These are phyloP conservation scores for Eidolon dupreanum DNA, from an alignment of 2,797 vertebrate species.

Conservation along the genomic window DNA sequence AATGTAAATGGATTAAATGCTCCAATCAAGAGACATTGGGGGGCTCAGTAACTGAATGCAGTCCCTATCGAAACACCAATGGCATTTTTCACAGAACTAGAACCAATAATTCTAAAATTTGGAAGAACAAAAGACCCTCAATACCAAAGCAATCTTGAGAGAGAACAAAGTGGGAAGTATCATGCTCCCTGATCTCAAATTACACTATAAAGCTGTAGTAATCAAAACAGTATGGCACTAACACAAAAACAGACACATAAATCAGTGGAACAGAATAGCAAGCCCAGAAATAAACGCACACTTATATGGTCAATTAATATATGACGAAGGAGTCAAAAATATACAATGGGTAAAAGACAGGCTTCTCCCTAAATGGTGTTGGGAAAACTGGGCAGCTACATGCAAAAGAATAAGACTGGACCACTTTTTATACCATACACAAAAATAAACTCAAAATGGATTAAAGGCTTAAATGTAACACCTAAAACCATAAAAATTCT, in stretches of 20 bases:
- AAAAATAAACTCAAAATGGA: background rate
- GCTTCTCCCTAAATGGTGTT: background rate
- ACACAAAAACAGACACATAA: background rate
- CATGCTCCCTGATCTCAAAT: background rate
- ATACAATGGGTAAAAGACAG: background rate
- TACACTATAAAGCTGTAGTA: background rate
- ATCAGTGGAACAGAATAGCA: background rate
- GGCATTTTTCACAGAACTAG: no score
- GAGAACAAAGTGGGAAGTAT: background rate
- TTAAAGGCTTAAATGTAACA: background rate
- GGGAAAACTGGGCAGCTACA: background rate
- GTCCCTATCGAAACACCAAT: background rate
- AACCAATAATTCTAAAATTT: background rate
- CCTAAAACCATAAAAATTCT: background rate
- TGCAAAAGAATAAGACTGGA: background rate
- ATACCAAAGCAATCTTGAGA: background rate
- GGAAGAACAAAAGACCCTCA: background rate
- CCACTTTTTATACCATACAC: background rate
- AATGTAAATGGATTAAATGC: background rate
- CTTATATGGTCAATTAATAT: background rate
- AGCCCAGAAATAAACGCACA: background rate
- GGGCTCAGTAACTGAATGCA: background rate
- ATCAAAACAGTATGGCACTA: background rate
- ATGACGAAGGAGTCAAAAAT: background rate
- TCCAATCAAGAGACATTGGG: no score